These are phyloP conservation scores for Drosophila pegasa DNA, from an alignment of 2,888 invertebrate genomes.

Conservation along the genomic window DNA sequence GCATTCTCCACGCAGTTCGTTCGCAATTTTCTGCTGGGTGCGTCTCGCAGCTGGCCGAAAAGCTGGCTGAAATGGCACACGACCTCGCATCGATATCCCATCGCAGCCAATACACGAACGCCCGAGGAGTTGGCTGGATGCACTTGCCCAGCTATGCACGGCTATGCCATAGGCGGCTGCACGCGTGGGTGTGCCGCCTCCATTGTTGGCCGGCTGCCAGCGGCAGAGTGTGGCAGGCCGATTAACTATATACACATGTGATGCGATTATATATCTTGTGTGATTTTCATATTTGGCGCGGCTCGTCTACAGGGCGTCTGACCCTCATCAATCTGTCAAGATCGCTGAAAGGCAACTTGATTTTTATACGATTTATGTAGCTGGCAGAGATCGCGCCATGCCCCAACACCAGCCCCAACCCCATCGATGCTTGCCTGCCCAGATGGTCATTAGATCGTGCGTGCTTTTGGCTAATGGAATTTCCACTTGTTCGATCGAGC, in stretches of 20 bases:
- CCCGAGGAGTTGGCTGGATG: conserved; percentile 20
- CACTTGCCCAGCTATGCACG: conserved; percentile 42
- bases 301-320: conserved; percentile 16
- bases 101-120: conserved; percentile 22
- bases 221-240: conserved; percentile 38
- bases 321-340: conserved; percentile 59
- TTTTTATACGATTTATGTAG: conserved; percentile 29
- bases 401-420: conserved; percentile 1
- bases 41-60: conserved; percentile 23
- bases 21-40: conserved; percentile 20
- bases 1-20: conserved; percentile 25
- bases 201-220: conserved; percentile 43
- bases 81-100: conserved; percentile 46
- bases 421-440: not conserved
- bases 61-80: conserved; percentile 39
- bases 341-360: conserved; percentile 24
- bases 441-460: conserved; percentile 36
- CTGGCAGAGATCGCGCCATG: not conserved
- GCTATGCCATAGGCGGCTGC: conserved; percentile 21
- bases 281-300: conserved; percentile 9
- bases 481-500: conserved; percentile 48
- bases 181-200: conserved; percentile 28
- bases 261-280: not conserved
- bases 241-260: conserved; percentile 10
- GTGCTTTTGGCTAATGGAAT: conserved; percentile 31